A percentile compares a stretch with the other conserved stretches of the same genome.
Conservation (phyloP, 1,140 invertebrate species). For the Vanessa tameamea region DNA sequence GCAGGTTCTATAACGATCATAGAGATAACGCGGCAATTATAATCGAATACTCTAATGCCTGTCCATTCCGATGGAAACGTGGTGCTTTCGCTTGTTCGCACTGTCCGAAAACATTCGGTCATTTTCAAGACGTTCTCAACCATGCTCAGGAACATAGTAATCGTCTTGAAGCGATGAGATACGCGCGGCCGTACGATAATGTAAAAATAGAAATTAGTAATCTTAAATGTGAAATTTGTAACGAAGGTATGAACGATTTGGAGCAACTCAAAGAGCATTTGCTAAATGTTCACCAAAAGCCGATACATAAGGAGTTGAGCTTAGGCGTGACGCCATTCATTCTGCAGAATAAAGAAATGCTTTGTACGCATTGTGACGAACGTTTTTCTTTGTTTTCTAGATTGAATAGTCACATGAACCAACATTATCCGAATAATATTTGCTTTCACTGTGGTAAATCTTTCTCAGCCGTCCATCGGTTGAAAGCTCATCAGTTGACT, state of each 20-base stretch:
- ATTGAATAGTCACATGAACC: slow-evolving; percentile 72
- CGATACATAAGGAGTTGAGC: slow-evolving; percentile 49
- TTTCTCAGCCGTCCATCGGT: slow-evolving; percentile 55
- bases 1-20: slow-evolving; percentile 65
- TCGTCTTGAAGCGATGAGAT: slow-evolving; percentile 53
- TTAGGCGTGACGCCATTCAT: slow-evolving; percentile 65
- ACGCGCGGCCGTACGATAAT: slow-evolving; percentile 49
- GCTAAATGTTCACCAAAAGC: slow-evolving; percentile 51
- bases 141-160: slow-evolving; percentile 56
- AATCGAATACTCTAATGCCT: slow-evolving; percentile 65
- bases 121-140: slow-evolving; percentile 52
- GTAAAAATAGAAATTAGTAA: slow-evolving; percentile 65
- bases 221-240: slow-evolving; percentile 61
- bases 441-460: slow-evolving; percentile 72
- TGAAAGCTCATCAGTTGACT: slow-evolving; percentile 61
- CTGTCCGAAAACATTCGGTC: slow-evolving; percentile 58
- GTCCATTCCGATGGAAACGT: slow-evolving; percentile 67
- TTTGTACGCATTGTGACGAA: slow-evolving; percentile 60
- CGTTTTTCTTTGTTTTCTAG: slow-evolving; percentile 62
- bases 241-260: slow-evolving; percentile 43
- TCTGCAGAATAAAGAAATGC: slow-evolving; percentile 52
- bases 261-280: slow-evolving; percentile 62
- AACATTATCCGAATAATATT: slow-evolving; percentile 71
- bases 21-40: slow-evolving; percentile 71
- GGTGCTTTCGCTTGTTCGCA: slow-evolving; percentile 63